Evolutionary conservation across 2,113 vertebrate genomes (phyloP).

Genomic region (Nestor notabilis): DNA sequence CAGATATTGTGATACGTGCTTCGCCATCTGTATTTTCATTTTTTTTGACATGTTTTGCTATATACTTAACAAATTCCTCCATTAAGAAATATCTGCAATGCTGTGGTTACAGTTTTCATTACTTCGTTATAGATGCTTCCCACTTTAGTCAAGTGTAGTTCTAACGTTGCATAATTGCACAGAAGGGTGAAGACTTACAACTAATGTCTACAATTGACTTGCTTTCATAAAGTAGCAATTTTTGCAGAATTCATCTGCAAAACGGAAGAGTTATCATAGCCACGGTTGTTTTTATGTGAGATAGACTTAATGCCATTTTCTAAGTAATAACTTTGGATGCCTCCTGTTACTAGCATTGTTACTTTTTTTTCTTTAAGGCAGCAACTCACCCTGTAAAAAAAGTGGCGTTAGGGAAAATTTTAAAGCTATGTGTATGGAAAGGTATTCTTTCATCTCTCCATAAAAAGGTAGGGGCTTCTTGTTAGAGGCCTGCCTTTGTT

Average conservation of each 20-base stretch:
- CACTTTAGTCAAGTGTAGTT: background rate
- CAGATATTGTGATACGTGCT: background rate
- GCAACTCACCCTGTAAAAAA: background rate
- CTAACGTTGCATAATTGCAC: background rate
- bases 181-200: background rate
- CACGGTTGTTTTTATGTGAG: background rate
- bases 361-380: background rate
- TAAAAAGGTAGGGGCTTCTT: background rate
- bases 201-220: background rate
- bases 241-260: background rate
- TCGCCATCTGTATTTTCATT: background rate
- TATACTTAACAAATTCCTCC: background rate
- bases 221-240: background rate
- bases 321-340: background rate
- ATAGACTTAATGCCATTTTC: background rate
- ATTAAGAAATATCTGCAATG: background rate
- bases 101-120: background rate
- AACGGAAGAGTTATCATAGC: background rate
- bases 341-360: background rate
- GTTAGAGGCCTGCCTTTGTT: background rate
- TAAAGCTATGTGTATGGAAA: background rate
- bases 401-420: background rate
- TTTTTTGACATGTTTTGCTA: background rate
- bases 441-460: background rate
- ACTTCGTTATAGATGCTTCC: background rate